Percentiles rank a stretch among this genome's conserved stretches.
phyloP scores from a whole-genome alignment of 92 coral and sea anemone genomes.

The Epizoanthus illoricatus region DNA sequence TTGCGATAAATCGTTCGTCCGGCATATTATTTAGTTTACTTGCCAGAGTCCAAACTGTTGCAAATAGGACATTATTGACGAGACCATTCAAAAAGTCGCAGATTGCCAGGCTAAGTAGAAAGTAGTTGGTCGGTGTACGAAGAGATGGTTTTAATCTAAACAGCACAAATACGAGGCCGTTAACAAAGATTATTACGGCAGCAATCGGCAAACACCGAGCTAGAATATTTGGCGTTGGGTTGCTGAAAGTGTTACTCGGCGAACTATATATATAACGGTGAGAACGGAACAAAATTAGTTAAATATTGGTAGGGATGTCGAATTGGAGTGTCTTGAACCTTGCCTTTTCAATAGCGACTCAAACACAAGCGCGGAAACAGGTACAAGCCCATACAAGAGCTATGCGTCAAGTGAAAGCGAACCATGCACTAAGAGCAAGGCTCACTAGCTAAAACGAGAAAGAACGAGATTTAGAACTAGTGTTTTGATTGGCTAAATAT shows the following conservation, averaged over 20 bases:
- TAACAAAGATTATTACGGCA: background rate
- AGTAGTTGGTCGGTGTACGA: constrained; percentile 19
- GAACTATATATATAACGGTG: too few relatives aligned
- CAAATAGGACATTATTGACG: background rate
- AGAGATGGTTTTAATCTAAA: background rate
- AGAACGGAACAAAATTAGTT: too few relatives aligned
- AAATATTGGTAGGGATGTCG: background rate
- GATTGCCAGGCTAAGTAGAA: constrained; percentile 11
- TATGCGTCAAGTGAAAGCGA: too few relatives aligned
- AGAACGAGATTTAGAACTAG: too few relatives aligned
- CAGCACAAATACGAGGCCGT: constrained; percentile 13
- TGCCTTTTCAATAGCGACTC: too few relatives aligned
- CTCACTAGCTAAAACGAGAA: too few relatives aligned
- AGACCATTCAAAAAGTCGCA: constrained; percentile 16
- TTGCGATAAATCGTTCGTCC: background rate
- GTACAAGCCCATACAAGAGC: too few relatives aligned
- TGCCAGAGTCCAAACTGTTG: background rate
- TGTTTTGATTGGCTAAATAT: too few relatives aligned
- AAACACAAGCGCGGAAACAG: too few relatives aligned
- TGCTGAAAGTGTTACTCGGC: too few relatives aligned
- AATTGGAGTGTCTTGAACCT: too few relatives aligned
- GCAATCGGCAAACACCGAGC: background rate
- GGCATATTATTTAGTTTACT: background rate
- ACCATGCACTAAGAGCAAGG: too few relatives aligned
- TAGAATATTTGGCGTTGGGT: background rate